Evolutionary conservation across 2,888 invertebrate species (phyloP).

Genomic region (Marasmarcha lunaedactyla): DNA sequence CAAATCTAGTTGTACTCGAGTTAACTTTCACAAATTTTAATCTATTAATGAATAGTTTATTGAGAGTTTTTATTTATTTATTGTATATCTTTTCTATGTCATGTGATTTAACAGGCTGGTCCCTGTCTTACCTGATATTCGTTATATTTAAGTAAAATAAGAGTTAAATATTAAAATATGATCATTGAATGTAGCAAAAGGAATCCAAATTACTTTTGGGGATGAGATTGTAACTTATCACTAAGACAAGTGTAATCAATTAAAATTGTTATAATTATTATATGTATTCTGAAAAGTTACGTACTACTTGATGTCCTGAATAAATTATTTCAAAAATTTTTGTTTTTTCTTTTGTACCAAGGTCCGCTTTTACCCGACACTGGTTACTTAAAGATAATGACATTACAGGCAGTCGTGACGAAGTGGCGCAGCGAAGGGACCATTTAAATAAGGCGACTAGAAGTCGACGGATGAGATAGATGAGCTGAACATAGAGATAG

Average conservation of each 20-base stretch:
- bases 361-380: no score
- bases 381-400: no score
- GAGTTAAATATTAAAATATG: conserved; percentile 3
- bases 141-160: conserved; percentile 20
- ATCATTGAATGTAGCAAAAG: conserved; percentile 1
- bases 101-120: not conserved
- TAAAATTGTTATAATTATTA: conserved; percentile 61
- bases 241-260: conserved; percentile 45
- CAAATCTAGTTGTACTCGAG: no score
- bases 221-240: conserved; percentile 44
- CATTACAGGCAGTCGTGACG: no score
- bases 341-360: no score
- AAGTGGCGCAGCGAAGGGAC: no score
- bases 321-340: conserved; percentile 55
- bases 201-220: conserved; percentile 42
- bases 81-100: not conserved
- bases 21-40: not conserved
- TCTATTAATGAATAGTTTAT: not conserved
- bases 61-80: not conserved
- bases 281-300: conserved; percentile 62
- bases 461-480: no score
- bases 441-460: no score
- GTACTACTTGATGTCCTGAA: conserved; percentile 65
- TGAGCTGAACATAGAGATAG: no score
- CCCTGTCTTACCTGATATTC: conserved; percentile 29